These are phyloP conservation scores for Trachelus tabidus DNA, from an alignment of 2,888 invertebrate species.

Conservation along the genomic window DNA sequence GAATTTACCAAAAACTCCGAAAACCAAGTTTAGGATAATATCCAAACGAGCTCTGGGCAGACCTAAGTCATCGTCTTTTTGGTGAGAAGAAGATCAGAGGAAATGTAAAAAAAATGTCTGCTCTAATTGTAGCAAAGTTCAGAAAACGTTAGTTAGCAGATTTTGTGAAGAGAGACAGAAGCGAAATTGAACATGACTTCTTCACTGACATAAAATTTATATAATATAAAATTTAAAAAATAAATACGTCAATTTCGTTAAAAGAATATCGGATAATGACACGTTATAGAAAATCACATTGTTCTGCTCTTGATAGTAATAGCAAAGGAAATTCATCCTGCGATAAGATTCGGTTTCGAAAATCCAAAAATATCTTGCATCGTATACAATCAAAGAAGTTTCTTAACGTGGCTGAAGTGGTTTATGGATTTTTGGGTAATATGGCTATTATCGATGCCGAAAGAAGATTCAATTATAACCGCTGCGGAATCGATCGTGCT, in stretches of 20 bases:
- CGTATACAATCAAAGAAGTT: constrained; percentile 2
- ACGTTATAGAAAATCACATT: background rate
- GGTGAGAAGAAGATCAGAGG: background rate
- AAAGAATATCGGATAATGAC: background rate
- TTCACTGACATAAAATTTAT: background rate
- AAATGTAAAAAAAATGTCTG: background rate
- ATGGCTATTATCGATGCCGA: constrained; percentile 12
- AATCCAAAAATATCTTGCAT: constrained; percentile 3
- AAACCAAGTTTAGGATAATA: background rate
- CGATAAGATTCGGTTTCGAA: background rate
- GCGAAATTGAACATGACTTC: background rate
- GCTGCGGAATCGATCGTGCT: background rate
- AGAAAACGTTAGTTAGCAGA: background rate
- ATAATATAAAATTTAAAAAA: background rate
- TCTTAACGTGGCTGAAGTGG: constrained; percentile 12
- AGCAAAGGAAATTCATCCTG: background rate
- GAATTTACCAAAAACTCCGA: background rate
- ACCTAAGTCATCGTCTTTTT: background rate
- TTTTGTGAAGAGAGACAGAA: background rate
- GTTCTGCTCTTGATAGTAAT: background rate
- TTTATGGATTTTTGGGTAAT: constrained; percentile 16
- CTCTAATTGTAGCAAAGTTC: background rate
- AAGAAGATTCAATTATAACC: background rate
- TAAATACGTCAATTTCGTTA: background rate
- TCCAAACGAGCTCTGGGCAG: background rate